phyloP scores from a whole-genome alignment of 2,113 vertebrate genomes.

The Acanthochromis polyacanthus region DNA sequence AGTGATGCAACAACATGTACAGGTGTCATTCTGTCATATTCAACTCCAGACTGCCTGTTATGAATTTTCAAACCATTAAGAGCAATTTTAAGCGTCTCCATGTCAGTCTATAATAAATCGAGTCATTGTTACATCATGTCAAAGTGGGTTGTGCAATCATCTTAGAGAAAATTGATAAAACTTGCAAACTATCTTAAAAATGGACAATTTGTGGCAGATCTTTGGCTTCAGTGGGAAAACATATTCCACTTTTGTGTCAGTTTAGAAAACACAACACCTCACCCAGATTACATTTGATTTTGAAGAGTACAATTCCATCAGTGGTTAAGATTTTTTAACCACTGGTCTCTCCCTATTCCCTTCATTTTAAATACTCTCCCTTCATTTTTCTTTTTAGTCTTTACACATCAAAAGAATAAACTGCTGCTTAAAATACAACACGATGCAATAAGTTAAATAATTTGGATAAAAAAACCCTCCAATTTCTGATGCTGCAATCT shows the following conservation, averaged over 20 bases:
- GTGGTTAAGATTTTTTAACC: neutral
- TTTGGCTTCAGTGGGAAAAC: conserved; percentile 65
- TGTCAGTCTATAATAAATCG: neutral
- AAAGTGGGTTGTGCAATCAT: neutral
- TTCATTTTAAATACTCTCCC: conserved; percentile 30
- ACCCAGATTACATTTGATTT: neutral
- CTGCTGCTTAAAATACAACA: neutral
- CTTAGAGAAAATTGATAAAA: too few relatives aligned
- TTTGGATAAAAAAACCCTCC: neutral
- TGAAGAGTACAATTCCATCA: neutral
- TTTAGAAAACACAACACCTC: conserved; percentile 14
- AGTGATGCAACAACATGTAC: neutral
- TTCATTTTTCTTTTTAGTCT: conserved; percentile 15
- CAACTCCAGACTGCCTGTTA: too few relatives aligned
- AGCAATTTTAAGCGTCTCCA: neutral
- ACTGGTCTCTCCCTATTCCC: neutral
- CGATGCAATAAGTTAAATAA: neutral
- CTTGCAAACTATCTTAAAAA: neutral
- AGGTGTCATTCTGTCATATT: too few relatives aligned
- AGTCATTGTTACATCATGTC: neutral
- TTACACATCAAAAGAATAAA: neutral
- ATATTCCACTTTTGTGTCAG: conserved; percentile 25
- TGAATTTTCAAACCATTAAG: too few relatives aligned
- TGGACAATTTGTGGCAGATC: conserved; percentile 28
- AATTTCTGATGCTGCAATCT: neutral